Percentiles rank a stretch among this genome's conserved stretches.
These are phyloP conservation scores for Danio kyathit DNA, from an alignment of 2,797 vertebrate genomes.

Conservation along the genomic window DNA sequence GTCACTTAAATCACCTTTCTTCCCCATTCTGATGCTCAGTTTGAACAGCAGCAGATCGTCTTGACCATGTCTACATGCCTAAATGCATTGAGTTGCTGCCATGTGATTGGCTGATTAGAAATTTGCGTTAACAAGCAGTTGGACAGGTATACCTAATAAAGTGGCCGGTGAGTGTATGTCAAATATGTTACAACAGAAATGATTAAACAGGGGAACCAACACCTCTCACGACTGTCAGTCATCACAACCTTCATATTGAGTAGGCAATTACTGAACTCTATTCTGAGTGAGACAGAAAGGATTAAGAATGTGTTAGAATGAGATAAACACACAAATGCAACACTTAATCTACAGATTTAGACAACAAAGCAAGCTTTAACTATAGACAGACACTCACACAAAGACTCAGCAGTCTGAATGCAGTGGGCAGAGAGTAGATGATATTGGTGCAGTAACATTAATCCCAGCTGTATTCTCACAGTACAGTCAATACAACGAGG, in stretches of 20 bases:
- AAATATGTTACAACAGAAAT: not conserved
- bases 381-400: constrained; percentile 20
- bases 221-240: not conserved
- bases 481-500: constrained; percentile 15
- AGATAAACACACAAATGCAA: constrained; percentile 23
- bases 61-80: no score
- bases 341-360: not conserved
- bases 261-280: constrained; percentile 6
- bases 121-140: no score
- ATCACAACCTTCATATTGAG: not conserved
- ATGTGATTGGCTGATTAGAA: no score
- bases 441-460: constrained; percentile 43
- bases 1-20: no score
- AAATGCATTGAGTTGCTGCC: no score
- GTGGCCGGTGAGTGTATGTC: no score
- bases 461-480: constrained; percentile 33
- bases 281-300: constrained; percentile 8
- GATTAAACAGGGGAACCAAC: not conserved
- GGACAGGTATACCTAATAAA: no score
- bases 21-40: no score
- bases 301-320: constrained; percentile 26
- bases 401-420: constrained; percentile 12
- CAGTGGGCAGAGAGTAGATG: constrained; percentile 18
- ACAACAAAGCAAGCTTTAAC: not conserved
- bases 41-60: no score